phyloP scores from a whole-genome alignment of 2,113 vertebrate genomes.

The Galbula dea region DNA sequence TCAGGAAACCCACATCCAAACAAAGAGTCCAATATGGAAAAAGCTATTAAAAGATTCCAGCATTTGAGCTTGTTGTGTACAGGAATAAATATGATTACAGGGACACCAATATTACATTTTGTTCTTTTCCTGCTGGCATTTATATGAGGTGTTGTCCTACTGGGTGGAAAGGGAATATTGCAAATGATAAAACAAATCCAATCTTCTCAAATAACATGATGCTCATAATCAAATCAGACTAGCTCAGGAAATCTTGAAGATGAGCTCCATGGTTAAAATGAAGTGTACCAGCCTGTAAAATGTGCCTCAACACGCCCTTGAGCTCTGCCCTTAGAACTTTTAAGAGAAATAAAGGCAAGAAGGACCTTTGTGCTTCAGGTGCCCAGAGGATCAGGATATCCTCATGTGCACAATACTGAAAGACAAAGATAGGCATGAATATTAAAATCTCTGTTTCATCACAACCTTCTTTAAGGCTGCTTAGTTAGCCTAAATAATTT shows the following conservation, averaged over 20 bases:
- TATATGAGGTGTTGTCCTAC: not conserved
- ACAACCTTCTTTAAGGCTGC: not conserved
- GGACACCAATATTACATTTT: not conserved
- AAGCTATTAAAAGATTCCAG: slow-evolving; percentile 35
- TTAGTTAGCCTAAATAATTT: not conserved
- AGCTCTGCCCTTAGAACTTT: not conserved
- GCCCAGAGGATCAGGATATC: not conserved
- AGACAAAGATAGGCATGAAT: not conserved
- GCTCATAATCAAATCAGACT: not conserved
- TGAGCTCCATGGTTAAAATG: not conserved
- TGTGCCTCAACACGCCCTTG: not conserved
- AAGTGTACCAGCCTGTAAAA: not conserved
- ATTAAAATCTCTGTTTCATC: not conserved
- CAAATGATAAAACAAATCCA: not conserved
- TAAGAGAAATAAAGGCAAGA: not conserved
- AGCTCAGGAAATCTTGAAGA: not conserved
- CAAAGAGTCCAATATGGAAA: slow-evolving; percentile 36
- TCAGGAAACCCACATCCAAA: slow-evolving; percentile 63
- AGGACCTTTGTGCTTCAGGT: not conserved
- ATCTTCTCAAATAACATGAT: not conserved
- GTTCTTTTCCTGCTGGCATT: not conserved
- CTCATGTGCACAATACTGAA: not conserved
- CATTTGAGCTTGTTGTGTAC: not conserved
- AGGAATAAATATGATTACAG: not conserved
- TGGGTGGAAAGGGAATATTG: not conserved